Base-by-base conservation (phyloP, 2,888 invertebrate genomes). In the Lissonota sp. region DNA sequence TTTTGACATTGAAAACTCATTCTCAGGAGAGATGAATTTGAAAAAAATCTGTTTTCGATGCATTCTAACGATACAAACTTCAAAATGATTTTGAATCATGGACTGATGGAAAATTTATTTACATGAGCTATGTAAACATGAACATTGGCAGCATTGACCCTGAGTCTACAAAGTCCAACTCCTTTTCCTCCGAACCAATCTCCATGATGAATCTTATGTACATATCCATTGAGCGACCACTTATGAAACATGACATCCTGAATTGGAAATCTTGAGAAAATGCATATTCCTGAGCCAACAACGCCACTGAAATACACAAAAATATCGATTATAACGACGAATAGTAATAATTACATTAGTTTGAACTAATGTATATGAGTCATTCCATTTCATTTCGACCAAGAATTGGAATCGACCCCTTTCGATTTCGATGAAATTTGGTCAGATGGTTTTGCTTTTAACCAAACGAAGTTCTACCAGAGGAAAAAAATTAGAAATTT, bases 141-240 rank as follows among this genome's bases (percentile, higher is more conserved):
- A 70, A 99, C 93, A 67, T 94, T 93, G 84, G 95, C 93, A 78
- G 96, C 95, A 40, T 95, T 94, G 79, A 95, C 94, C 85, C 95
- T 94, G 55, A 98, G 94, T 87, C 95, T 95, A 89, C 97, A 97
- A 26, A 98, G 93, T 1, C 97, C 98, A 53, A 98, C 95, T 8
- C 98, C 98, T 94, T 99, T 99, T 4, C 99, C 99, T 51, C 98
- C 99, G 93, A 98, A 99, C 99, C 99, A 99, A 92, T 99, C 99
- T 0, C 98, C 99, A 91, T 99, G 99, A 84, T 98, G 97, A 82
- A 99, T 93, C 93, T 98, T 97, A 93, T 99, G 97, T 58, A 98
- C 96, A 91, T 99, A 99, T 3, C 99, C 99, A 93, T 99, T 99
- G n/a, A 99, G 94, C 14, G 98, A 95, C 97, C 98, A 99, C 84